phyloP scores from a whole-genome alignment of 1,140 invertebrate species.

The Periplaneta americana region DNA sequence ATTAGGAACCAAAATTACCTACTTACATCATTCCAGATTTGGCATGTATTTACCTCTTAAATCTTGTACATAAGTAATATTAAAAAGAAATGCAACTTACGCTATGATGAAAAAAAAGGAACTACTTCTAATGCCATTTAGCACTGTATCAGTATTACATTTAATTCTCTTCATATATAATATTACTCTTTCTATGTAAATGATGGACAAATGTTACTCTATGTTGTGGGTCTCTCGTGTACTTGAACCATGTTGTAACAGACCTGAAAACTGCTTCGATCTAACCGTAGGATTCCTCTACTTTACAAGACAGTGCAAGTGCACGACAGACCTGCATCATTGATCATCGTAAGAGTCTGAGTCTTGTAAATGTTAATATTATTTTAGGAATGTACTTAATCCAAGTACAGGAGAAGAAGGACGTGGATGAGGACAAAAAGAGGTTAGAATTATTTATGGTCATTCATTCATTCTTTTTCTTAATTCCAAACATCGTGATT shows the following conservation, averaged over 20 bases:
- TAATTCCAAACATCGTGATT: background rate
- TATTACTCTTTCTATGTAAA: background rate
- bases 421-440: too few relatives aligned
- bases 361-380: too few relatives aligned
- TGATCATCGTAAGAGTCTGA: too few relatives aligned
- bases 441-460: background rate
- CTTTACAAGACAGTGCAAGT: too few relatives aligned
- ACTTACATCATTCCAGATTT: background rate
- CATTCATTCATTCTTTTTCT: background rate
- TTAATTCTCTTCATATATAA: background rate
- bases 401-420: background rate
- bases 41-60: background rate
- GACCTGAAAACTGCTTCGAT: too few relatives aligned
- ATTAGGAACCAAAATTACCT: background rate
- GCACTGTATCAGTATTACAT: background rate
- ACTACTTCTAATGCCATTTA: background rate
- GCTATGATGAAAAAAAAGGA: background rate
- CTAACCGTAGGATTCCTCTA: too few relatives aligned
- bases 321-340: too few relatives aligned
- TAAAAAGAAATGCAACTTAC: background rate
- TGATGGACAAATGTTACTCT: background rate
- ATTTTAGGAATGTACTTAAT: background rate
- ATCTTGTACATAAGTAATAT: background rate
- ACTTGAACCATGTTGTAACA: too few relatives aligned
- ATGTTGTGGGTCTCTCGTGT: too few relatives aligned